Evolutionary conservation across 2,888 invertebrate genomes (phyloP).

Genomic region (Troides oblongomaculatus): DNA sequence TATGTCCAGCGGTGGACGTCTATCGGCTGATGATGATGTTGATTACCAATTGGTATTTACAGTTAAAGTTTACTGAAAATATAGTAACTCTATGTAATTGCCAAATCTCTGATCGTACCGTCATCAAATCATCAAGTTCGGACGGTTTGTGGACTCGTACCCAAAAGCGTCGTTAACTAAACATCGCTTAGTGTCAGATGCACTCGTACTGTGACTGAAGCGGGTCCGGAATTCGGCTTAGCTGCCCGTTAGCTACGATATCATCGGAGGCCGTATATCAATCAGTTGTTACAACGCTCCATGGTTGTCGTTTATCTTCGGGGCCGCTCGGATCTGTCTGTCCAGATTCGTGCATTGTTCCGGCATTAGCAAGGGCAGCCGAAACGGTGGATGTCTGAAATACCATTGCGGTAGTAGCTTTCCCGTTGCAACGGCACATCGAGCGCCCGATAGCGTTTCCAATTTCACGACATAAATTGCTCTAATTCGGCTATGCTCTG

Average conservation of each 20-base stretch:
- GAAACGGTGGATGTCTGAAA: conserved; percentile 75
- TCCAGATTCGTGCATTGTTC: conserved; percentile 78
- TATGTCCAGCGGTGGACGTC: too few species aligned
- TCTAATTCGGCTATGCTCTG: conserved; percentile 78
- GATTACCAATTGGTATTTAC: too few species aligned
- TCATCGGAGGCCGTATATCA: conserved; percentile 75
- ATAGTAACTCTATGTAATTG: neutral
- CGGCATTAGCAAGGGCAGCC: conserved; percentile 70
- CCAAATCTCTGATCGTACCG: neutral
- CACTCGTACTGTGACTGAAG: conserved; percentile 72
- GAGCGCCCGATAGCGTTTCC: conserved; percentile 74
- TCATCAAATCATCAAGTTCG: conserved; percentile 44
- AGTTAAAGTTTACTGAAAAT: neutral
- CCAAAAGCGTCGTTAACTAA: conserved; percentile 58
- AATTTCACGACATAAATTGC: conserved; percentile 80
- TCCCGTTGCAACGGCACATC: conserved; percentile 63
- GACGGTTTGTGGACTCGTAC: conserved; percentile 45
- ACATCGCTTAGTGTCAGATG: conserved; percentile 73
- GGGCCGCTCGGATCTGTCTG: conserved; percentile 70
- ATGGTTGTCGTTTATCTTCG: conserved; percentile 78
- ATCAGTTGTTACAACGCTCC: conserved; percentile 76
- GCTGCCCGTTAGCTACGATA: conserved; percentile 63
- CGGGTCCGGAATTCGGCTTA: conserved; percentile 69
- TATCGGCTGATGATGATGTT: too few species aligned
- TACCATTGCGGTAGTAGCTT: conserved; percentile 66